Base-by-base conservation (phyloP, 2,113 vertebrate species). In the Panthera tigris region DNA sequence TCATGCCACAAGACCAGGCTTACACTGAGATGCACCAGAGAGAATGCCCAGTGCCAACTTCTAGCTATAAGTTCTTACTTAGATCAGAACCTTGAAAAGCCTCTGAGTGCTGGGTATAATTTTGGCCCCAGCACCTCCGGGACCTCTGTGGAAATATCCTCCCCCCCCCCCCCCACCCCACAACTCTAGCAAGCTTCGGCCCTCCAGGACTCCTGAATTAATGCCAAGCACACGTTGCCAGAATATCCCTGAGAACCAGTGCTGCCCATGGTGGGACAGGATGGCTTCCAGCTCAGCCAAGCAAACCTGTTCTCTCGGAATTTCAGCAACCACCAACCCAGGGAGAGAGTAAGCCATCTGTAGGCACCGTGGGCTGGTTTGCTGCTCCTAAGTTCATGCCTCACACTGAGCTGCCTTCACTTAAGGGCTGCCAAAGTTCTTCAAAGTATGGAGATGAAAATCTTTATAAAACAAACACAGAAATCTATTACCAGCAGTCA, bases 381-480 rank as follows among this genome's bases (percentile, higher is more conserved):
- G 91, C 84, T 41, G 11, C 66, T 91, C 84, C 36, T n/a, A 89
- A 74, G 96, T 97, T 96, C 94, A 89, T 82, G 90, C 97, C 97
- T 23, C 86, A 81, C 10, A 1, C 1, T 55, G 71, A 95, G n/a
- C 68, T 80, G 55, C 1, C 0, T 74, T 97, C 93, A 61, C 69
- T 84, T 97, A 96, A 96, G 92, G 55, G 65, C 73, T 97, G 76
- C 81, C 95, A 95, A 97, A 84, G 82, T 85, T 98, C 97, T 98
- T 98, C 95, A 89, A 98, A 98, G 87, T 21, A 15, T 97, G 95
- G 96, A 93, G 97, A 97, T 84, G n/a, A 97, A 98, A 97, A 74
- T 96, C 89, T 97, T 98, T 91, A 96, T 97, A 97, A 98, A 98
- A 96, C 79, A 98, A 98, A 98, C 90, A 97, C 31, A 91, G 97